Evolutionary conservation across 1,140 invertebrate species (phyloP).

Genomic region (Heliconius hermathena): DNA sequence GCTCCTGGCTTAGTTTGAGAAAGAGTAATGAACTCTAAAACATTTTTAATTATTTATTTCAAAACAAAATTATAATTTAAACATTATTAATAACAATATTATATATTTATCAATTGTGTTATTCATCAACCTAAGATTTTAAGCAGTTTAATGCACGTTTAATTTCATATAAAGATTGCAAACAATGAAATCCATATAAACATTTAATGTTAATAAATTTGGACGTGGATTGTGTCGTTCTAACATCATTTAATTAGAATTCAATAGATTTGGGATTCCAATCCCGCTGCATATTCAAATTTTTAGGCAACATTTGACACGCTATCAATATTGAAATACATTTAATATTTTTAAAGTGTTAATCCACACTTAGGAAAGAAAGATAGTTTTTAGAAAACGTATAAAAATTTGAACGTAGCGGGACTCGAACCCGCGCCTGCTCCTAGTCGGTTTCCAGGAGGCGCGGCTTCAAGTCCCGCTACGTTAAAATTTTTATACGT

Average conservation of each 20-base stretch:
- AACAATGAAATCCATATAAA: background rate
- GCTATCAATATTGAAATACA: no score
- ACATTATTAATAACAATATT: background rate
- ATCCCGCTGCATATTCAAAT: background rate
- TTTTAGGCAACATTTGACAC: background rate
- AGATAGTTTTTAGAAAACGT: no score
- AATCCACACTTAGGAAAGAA: no score
- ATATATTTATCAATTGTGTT: background rate
- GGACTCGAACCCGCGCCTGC: no score
- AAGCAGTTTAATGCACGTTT: background rate
- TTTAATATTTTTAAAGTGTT: no score
- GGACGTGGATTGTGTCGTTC: background rate
- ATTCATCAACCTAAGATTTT: background rate
- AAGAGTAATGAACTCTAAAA: conserved; percentile 21
- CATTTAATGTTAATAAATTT: background rate
- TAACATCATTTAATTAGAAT: background rate
- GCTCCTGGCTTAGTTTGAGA: conserved; percentile 19
- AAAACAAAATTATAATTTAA: background rate
- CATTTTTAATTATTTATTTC: background rate
- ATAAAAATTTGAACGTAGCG: no score
- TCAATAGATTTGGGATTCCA: background rate
- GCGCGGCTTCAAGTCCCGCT: no score
- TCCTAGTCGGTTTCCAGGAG: no score
- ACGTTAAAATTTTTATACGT: no score
- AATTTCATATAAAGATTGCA: no score